phyloP scores from a whole-genome alignment of 2,797 vertebrate species.

The Parambassis ranga region DNA sequence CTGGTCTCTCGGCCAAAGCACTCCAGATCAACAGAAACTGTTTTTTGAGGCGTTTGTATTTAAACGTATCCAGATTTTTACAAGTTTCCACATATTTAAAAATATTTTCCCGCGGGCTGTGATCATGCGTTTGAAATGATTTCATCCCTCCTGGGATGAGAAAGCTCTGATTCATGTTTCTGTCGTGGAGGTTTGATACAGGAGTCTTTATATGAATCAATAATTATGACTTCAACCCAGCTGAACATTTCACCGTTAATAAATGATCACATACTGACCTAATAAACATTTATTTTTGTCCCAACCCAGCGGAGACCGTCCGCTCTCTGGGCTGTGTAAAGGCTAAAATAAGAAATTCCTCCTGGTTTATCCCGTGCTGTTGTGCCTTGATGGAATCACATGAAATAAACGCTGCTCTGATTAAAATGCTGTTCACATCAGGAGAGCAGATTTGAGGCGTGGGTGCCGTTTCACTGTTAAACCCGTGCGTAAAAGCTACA shows the following conservation, averaged over 20 bases:
- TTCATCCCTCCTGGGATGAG: neutral
- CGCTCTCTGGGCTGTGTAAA: conserved; percentile 13
- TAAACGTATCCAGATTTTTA: too few relatives aligned
- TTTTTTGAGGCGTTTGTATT: too few relatives aligned
- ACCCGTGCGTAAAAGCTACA: conserved; percentile 57
- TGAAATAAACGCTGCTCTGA: conserved; percentile 19
- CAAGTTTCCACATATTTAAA: neutral
- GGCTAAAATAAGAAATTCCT: conserved; percentile 25
- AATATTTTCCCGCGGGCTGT: neutral
- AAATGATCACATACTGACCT: too few relatives aligned
- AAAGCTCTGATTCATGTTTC: neutral
- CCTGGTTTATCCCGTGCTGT: conserved; percentile 22
- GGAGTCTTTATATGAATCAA: neutral
- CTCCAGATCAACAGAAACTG: neutral
- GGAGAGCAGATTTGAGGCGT: neutral
- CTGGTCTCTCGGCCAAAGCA: conserved; percentile 2
- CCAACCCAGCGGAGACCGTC: conserved; percentile 1
- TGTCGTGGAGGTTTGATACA: neutral
- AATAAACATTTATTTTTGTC: conserved; percentile 9
- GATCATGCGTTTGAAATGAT: conserved; percentile 23
- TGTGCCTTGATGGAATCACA: conserved; percentile 13
- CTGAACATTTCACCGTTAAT: too few relatives aligned
- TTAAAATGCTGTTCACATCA: conserved; percentile 8
- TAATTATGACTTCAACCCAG: neutral
- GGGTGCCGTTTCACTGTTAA: neutral